Evolutionary conservation across 1,140 invertebrate species (phyloP), one percentile per base, ranked within the genome.

Genomic region (Procambarus clarkii): DNA sequence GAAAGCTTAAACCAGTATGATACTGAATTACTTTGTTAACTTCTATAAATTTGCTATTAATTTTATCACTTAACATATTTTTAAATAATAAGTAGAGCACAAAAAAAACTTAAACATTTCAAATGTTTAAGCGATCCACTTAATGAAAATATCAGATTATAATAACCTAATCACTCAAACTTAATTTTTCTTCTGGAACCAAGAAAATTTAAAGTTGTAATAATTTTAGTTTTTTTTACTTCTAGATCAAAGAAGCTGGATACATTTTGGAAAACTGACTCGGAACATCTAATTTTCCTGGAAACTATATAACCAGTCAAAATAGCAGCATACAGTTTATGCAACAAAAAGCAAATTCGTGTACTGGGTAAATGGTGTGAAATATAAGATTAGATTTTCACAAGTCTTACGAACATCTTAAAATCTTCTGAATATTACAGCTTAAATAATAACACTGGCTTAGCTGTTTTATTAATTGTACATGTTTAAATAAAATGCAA

Each of bases 311-410:
- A 18, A 83, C 71, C 88, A 77, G 82, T 84, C 48, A 69, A 79
- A 58, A 69, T 48, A 85, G 88, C 82, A 58, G 82, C 88, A 90
- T 74, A 91, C 88, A 91, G 88, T 45, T 91, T 84, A 91, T 85
- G 88, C 88, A 91, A 85, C 54, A 85, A 64, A 54, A 91, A 91
- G 88, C 88, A 85, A 84, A 64, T 79, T 24, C 78, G 54, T 91
- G 82, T 58, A 85, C 50, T 46, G n/a, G 34, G 46, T 64, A 50
- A 21, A 34, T 90, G 88, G 81, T 77, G 81, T 46, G 80, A 90
- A 69, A 54, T 21, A 64, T 44, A 69, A 83, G 74, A 9, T 21
- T 21, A 90, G 69, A 54, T 44, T 74, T 24, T 34, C n/a, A 34
- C 7, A 74, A 34, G 4, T 3, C 5, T 21, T 34, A 74, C 24